Base-by-base conservation (phyloP, 2,797 vertebrate genomes). In the Platalea minor region DNA sequence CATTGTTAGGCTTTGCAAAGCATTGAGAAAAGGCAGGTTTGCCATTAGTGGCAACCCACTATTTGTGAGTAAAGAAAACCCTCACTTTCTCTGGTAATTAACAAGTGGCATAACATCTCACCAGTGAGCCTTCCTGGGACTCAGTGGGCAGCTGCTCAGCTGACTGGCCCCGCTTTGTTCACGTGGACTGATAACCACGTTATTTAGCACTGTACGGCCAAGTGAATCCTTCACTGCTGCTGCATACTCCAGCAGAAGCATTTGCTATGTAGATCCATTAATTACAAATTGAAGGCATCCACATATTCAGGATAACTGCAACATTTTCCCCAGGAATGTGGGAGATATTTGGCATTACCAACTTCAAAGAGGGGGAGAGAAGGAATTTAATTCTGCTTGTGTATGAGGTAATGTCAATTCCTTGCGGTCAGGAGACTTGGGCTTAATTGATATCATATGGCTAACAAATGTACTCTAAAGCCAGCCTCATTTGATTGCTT, bases 381-480 rank as follows among this genome's bases (percentile, higher is more conserved):
- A 85, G 68, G 82, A 82, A 68, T 96, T 97, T 77, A 92, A 43
- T 91, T 96, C 89, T 79, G 74, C 74, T 80, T 69, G 75, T 60
- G 86, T 83, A 96, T 98, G 97, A 98, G 88, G 95, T 97, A 95
- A 98, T 88, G 84, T 87, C 94, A 97, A 69, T 95, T 96, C 77
- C 95, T 94, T 95, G 68, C 73, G 91, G 96, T 89, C 80, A 82
- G 89, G 95, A 94, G 95, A 92, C 75, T 72, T 78, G 33, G 60
- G n/a, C 78, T 93, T 98, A 98, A 97, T 96, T 97, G 96, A 75
- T 92, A 96, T 88, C 93, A 46, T 93, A 95, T 97, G 97, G 80
- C 59, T 91, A 51, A 91, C 91, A 94, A 95, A 95, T 29, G 77
- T 82, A 83, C 70, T 95, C 90, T 93, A 91, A 85, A 76, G 17